phyloP scores from a whole-genome alignment of 2,113 vertebrate genomes.

The Psittacula cyanocephala region DNA sequence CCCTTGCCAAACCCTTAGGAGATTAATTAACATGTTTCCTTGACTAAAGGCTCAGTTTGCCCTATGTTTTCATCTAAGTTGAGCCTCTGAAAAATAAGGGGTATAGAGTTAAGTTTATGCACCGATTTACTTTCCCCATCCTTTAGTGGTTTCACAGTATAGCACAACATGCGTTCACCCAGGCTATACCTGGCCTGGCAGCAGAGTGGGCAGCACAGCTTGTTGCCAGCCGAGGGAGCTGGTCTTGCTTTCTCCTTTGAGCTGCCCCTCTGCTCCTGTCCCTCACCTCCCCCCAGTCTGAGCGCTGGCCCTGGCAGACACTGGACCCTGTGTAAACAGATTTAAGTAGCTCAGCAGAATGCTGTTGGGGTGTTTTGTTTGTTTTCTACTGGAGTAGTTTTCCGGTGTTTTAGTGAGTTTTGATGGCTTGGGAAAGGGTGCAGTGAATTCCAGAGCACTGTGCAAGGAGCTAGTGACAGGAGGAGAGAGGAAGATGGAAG shows the following conservation, averaged over 20 bases:
- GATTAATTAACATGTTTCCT: slow-evolving; percentile 32
- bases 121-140: slow-evolving; percentile 1
- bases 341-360: background rate
- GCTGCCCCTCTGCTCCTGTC: background rate
- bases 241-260: background rate
- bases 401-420: background rate
- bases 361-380: background rate
- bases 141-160: background rate
- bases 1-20: slow-evolving; percentile 17
- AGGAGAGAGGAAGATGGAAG: background rate
- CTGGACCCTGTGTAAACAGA: background rate
- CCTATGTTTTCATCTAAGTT: slow-evolving; percentile 14
- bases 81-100: slow-evolving; percentile 4
- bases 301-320: background rate
- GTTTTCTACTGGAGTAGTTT: background rate
- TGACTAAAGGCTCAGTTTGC: slow-evolving; percentile 25
- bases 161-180: background rate
- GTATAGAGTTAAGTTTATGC: background rate
- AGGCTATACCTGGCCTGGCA: background rate
- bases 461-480: background rate
- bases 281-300: background rate
- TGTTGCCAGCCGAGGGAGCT: background rate
- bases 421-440: background rate
- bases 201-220: background rate
- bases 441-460: background rate